These are phyloP conservation scores for Dendronephthya gigantea DNA, from an alignment of 64 coral and sea anemone species.

Conservation along the genomic window DNA sequence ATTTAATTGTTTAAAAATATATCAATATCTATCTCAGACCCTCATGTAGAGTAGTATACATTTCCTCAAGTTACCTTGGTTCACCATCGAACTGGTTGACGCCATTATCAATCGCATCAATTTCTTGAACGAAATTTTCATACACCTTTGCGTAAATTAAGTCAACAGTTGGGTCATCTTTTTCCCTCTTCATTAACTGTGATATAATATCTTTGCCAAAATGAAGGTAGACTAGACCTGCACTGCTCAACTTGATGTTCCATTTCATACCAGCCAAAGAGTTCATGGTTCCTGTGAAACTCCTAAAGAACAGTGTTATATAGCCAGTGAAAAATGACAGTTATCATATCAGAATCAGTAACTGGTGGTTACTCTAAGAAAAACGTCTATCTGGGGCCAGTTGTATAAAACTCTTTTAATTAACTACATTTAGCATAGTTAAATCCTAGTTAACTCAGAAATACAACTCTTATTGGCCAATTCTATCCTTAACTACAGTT, in stretches of 20 bases:
- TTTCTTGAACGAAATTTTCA: constrained; percentile 78
- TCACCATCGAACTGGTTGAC: constrained; percentile 51
- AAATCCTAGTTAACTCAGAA: too few relatives aligned
- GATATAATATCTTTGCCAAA: constrained; percentile 72
- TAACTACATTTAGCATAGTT: too few relatives aligned
- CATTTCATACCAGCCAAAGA: constrained; percentile 49
- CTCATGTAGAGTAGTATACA: too few relatives aligned
- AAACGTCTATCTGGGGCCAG: too few relatives aligned
- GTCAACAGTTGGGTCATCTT: constrained; percentile 47
- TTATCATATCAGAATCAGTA: too few relatives aligned
- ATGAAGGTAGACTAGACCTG: constrained; percentile 81
- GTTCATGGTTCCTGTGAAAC: constrained; percentile 74
- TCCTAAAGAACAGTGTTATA: constrained; percentile 44
- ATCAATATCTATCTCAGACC: too few relatives aligned
- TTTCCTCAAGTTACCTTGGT: constrained; percentile 38
- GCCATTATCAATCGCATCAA: constrained; percentile 99
- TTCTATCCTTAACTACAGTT: too few relatives aligned
- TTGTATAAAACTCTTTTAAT: too few relatives aligned
- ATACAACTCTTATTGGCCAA: too few relatives aligned
- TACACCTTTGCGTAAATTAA: constrained; percentile 90
- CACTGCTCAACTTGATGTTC: constrained; percentile 88
- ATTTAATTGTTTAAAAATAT: too few relatives aligned
- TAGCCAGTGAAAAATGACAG: not conserved
- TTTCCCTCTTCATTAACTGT: constrained; percentile 46
- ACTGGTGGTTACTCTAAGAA: too few relatives aligned